Conservation (phyloP, 2,797 vertebrate species). For the Tympanoctomys barrerae region DNA sequence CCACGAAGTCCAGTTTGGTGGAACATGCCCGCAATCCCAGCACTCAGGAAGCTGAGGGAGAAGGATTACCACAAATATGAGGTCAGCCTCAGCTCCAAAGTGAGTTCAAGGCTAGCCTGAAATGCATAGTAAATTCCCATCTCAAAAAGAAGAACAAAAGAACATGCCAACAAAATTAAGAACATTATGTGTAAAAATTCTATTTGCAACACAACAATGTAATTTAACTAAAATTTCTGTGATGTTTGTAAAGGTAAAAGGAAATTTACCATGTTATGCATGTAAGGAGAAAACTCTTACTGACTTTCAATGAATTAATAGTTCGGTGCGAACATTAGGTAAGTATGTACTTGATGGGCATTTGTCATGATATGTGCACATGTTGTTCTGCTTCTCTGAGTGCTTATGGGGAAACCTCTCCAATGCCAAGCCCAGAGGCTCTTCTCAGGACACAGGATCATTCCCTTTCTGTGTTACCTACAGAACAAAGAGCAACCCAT, state of each 20-base stretch:
- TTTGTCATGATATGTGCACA: not conserved
- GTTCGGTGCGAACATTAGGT: not conserved
- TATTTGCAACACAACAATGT: constrained; percentile 78
- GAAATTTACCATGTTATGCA: constrained; percentile 58
- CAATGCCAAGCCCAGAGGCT: not conserved
- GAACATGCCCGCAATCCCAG: too few species aligned
- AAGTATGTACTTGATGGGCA: not conserved
- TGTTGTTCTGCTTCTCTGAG: not conserved
- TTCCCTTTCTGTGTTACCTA: not conserved
- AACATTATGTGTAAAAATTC: constrained; percentile 82
- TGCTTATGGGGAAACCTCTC: not conserved
- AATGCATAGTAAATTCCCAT: too few species aligned
- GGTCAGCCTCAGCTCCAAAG: too few species aligned
- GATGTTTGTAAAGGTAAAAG: constrained; percentile 77
- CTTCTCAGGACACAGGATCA: not conserved
- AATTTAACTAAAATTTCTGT: constrained; percentile 79
- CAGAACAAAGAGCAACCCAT: not conserved
- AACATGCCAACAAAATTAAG: constrained; percentile 73
- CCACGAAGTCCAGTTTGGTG: too few species aligned
- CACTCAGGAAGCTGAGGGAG: too few species aligned
- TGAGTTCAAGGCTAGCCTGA: too few species aligned
- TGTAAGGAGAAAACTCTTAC: constrained; percentile 30
- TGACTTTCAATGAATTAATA: constrained; percentile 40
- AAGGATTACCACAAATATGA: too few species aligned
- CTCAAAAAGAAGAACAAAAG: too few species aligned